These are phyloP conservation scores for Paramuricea clavata DNA, from an alignment of 92 coral and sea anemone genomes.

Conservation along the genomic window DNA sequence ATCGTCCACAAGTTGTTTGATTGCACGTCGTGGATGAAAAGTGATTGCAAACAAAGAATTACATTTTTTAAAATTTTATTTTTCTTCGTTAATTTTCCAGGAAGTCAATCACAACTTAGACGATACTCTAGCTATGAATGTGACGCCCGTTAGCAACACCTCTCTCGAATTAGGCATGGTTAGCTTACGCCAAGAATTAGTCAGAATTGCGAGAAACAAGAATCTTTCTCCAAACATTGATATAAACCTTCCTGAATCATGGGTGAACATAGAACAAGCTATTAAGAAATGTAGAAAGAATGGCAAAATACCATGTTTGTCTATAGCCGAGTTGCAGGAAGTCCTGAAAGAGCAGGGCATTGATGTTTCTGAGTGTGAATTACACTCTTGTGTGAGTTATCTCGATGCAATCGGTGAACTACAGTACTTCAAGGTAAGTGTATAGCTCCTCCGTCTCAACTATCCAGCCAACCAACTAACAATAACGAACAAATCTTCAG, in stretches of 20 bases:
- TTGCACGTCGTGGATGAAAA: too few species aligned
- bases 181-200: constrained; percentile 72
- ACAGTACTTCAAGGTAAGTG: constrained; percentile 5
- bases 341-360: constrained; percentile 62
- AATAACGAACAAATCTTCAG: too few species aligned
- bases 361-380: constrained; percentile 51
- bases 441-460: neutral
- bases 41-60: too few species aligned
- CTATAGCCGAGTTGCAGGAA: constrained; percentile 66
- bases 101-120: neutral
- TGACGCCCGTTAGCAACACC: constrained; percentile 85
- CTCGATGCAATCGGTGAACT: constrained; percentile 84
- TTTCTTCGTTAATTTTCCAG: too few species aligned
- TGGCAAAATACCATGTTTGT: constrained; percentile 71
- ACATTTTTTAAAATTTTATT: too few species aligned
- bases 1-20: too few species aligned
- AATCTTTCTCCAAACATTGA: constrained; percentile 86
- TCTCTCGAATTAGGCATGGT: constrained; percentile 77
- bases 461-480: too few species aligned
- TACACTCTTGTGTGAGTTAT: constrained; percentile 73
- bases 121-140: constrained; percentile 49
- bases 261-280: constrained; percentile 78
- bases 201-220: constrained; percentile 70
- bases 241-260: constrained; percentile 77
- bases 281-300: constrained; percentile 60